Percentiles rank a stretch among this genome's conserved stretches.
These are phyloP conservation scores for Merluccius polli DNA, from an alignment of 2,797 vertebrate species.

Conservation along the genomic window DNA sequence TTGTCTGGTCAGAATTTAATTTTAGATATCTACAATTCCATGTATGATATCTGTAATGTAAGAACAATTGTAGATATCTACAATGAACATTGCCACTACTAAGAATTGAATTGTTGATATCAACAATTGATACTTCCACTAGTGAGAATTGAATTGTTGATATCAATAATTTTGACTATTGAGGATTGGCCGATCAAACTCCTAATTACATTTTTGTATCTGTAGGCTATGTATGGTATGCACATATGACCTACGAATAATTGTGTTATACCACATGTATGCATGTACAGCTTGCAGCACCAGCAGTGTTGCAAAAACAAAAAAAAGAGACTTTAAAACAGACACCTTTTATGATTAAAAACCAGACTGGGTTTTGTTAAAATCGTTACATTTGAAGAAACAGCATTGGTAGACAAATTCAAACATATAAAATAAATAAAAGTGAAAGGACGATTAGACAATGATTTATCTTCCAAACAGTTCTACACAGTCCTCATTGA, in stretches of 20 bases:
- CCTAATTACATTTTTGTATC: background rate
- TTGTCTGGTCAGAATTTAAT: no score
- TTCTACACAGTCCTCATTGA: constrained; percentile 68
- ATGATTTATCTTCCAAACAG: constrained; percentile 64
- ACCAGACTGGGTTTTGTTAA: constrained; percentile 69
- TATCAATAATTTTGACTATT: no score
- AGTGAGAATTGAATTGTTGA: no score
- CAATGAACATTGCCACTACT: no score
- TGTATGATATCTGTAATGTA: no score
- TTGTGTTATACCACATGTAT: background rate
- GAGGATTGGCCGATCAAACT: no score
- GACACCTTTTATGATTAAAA: constrained; percentile 81
- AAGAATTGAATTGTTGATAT: no score
- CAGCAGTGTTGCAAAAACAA: no score
- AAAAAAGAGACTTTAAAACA: constrained; percentile 61
- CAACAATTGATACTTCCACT: no score
- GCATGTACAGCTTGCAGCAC: no score
- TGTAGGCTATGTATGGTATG: background rate
- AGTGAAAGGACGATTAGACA: constrained; percentile 52
- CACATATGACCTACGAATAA: background rate
- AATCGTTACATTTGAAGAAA: constrained; percentile 76
- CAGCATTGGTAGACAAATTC: constrained; percentile 71
- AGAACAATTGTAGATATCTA: no score
- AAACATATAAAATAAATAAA: constrained; percentile 70
- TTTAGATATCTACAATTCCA: no score